Evolutionary conservation across 2,797 vertebrate species (phyloP), one percentile per base, ranked within the genome.

Genomic region (Cirrhinus molitorella): DNA sequence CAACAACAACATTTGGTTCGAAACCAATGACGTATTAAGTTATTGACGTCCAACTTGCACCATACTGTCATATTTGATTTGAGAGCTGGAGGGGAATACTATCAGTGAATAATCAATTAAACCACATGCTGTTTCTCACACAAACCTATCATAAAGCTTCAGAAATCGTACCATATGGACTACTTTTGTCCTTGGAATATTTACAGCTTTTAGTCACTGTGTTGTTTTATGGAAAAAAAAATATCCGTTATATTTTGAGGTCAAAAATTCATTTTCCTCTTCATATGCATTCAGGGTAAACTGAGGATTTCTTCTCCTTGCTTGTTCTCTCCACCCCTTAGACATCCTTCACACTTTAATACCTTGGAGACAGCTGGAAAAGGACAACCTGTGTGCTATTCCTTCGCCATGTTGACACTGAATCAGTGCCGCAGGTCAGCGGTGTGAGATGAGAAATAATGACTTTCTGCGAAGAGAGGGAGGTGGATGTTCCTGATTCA

Each of bases 361-460:
- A 85, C 91, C 88, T 88, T 74, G 72, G 88, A 89, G 88, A 90
- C 81, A 81, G 43, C 72, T 67, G 11, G 45, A 89, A 80, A 83
- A 63, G 88, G 87, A 90, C 90, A 79, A 87, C 88, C 86, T 13
- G 13, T 23, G 77, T 81, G 85, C 77, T 80, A 81, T 89, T 74
- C 83, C 87, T 81, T 87, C 9, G 21, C 79, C 74, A 79, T 85
- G 85, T 88, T 88, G 89, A 92, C 86, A 90, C 81, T 55, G 84
- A 91, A 87, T 90, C 89, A 88, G 86, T 83, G 83, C 77, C 85
- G 85, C 65, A 85, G 83, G 87, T 83, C 88, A 83, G 71, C 74
- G 63, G 74, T 57, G 45, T 88, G 82, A 63, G 84, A 88, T 63
- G 80, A 82, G 85, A 88, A 88, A 91, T 88, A 91, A 91, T 90